Percentiles rank a stretch among this genome's conserved stretches.
Evolutionary conservation across 2,113 vertebrate species (phyloP).

Genomic region (Megaptera novaeangliae): DNA sequence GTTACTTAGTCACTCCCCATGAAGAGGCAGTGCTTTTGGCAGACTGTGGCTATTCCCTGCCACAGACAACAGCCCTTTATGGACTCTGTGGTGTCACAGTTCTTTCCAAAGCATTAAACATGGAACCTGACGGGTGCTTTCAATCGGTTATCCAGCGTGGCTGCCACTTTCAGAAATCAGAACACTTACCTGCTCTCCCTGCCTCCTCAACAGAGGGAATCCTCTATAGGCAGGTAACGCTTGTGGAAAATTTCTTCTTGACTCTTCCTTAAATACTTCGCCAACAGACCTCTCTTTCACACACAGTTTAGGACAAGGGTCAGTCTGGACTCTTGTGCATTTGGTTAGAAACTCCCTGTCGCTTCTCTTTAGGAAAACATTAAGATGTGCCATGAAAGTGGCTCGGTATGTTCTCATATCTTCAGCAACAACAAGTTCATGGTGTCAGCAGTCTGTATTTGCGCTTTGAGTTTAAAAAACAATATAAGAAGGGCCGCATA

Average conservation of each 20-base stretch:
- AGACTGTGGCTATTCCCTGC: background rate
- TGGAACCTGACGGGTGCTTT: background rate
- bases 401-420: background rate
- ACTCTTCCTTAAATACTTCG: background rate
- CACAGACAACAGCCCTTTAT: background rate
- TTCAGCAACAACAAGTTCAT: background rate
- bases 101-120: background rate
- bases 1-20: background rate
- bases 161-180: background rate
- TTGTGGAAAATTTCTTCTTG: background rate
- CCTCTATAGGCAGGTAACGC: background rate
- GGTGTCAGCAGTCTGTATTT: background rate
- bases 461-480: background rate
- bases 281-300: background rate
- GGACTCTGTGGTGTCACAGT: background rate
- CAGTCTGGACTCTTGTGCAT: background rate
- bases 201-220: background rate
- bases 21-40: background rate
- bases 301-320: background rate
- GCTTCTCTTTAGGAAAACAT: background rate
- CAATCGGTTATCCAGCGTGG: background rate
- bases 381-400: background rate
- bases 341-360: background rate
- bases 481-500: too few relatives aligned
- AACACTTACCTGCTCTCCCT: background rate